Conservation (phyloP, 2,888 invertebrate species). For the Cataglyphis livida region DNA sequence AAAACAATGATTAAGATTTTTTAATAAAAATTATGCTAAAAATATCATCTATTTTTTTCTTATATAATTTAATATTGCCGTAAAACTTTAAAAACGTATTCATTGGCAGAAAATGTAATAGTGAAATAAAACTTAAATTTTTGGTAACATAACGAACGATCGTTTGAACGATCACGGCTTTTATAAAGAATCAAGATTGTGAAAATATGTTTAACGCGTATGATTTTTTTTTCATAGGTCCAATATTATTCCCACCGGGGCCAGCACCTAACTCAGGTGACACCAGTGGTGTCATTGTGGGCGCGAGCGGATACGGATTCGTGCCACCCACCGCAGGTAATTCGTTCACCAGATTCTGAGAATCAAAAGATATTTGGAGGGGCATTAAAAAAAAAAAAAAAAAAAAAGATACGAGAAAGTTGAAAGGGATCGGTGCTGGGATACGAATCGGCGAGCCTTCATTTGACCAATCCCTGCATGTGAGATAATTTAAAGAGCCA, state of each 20-base stretch:
- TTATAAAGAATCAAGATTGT: not conserved
- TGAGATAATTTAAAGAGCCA: slow-evolving; percentile 25
- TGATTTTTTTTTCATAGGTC: slow-evolving; percentile 86
- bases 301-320: slow-evolving; percentile 94
- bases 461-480: slow-evolving; percentile 47
- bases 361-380: slow-evolving; percentile 40
- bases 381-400: slow-evolving; percentile 17
- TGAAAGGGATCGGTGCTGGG: slow-evolving; percentile 42
- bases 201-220: not conserved
- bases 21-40: not conserved
- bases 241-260: slow-evolving; percentile 92
- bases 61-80: not conserved
- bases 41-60: not conserved
- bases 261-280: slow-evolving; percentile 89
- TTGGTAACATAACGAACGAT: not conserved
- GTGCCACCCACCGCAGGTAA: slow-evolving; percentile 92
- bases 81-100: not conserved
- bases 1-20: slow-evolving; percentile 5
- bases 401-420: slow-evolving; percentile 14
- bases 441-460: slow-evolving; percentile 10
- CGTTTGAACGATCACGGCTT: not conserved
- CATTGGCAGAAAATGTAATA: not conserved
- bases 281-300: slow-evolving; percentile 93
- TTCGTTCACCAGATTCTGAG: slow-evolving; percentile 83
- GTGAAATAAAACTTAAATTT: not conserved